Base-by-base conservation (phyloP, 2,113 vertebrate species). In the Hippocampus zosterae region DNA sequence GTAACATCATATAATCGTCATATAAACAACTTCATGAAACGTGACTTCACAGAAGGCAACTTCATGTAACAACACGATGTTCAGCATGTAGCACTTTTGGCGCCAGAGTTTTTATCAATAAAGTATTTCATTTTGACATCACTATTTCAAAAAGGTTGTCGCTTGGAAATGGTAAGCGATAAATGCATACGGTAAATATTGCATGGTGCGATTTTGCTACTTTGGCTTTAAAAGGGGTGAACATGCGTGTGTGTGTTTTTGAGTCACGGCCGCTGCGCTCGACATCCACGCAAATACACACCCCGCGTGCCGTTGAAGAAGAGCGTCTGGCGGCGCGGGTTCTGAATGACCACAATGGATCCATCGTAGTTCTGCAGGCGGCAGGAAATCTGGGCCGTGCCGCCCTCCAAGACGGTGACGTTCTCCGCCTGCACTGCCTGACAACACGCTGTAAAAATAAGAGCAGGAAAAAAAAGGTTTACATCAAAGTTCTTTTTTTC, bases 291-390 rank as follows among this genome's bases (percentile, higher is more conserved):
- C 44, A 48, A 52, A 64, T 16, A 68, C 91, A 84, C 77, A 96
- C 95, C 95, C 69, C 94, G 86, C 0, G 95, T 96, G 73, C 95
- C 95, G 0, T 97, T 97, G 89, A 97, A 97, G 90, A 97, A 97
- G 21, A 97, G 94, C 0, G 95, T 97, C 85, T 97, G 95, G 37
- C 95, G 91, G 37, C 92, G 91, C 1, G 95, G 95, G 80, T 96
- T 96, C 91, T 97, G 95, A 87, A 97, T 95, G 76, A 96, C 94
- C 79, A 97, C 95, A 15, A 97, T 97, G 64, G 95, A 97, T 21
- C 95, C 94, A 27, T 97, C 95, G 0, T 96, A 97, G 81, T 95
- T 95, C 81, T 96, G 94, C 18, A 97, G 91, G 25, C 90, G 93
- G 78, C 95, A 97, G 78, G 93, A 95, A 88, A 97, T 97, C 85